A percentile compares a stretch with the other conserved stretches of the same genome.
Evolutionary conservation across 2,113 vertebrate species (phyloP).

Genomic region (Brienomyrus longianalis): DNA sequence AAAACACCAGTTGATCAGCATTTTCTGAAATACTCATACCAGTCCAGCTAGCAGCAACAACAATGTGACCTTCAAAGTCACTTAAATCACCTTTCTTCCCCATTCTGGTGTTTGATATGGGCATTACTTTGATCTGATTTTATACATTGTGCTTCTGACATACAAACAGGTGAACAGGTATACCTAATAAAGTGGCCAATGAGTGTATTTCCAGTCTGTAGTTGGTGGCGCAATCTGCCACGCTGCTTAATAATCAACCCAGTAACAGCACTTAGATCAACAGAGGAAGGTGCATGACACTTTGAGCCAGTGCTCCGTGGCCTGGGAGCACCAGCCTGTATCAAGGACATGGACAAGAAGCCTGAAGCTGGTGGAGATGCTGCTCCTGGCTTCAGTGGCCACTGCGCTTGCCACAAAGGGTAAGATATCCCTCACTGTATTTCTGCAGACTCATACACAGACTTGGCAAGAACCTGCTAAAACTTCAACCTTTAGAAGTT

Average conservation of each 20-base stretch:
- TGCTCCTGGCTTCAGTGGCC: slow-evolving; percentile 47
- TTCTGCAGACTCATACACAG: background rate
- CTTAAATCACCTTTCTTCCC: no score
- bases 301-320: slow-evolving; percentile 45
- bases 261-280: slow-evolving; percentile 41
- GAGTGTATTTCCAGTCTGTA: background rate
- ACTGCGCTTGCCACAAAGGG: slow-evolving; percentile 23
- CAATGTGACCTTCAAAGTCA: no score
- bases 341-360: slow-evolving; percentile 29
- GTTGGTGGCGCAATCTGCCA: background rate
- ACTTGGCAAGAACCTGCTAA: background rate
- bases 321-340: slow-evolving; percentile 28
- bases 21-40: no score
- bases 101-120: no score
- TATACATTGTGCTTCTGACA: background rate
- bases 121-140: background rate
- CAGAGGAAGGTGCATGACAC: slow-evolving; percentile 51
- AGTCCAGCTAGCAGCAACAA: no score
- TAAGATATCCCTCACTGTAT: slow-evolving; percentile 32
- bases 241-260: slow-evolving; percentile 27
- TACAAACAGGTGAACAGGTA: background rate
- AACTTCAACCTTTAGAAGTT: background rate
- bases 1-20: no score
- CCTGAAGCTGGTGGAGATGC: slow-evolving; percentile 49
- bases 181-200: background rate